Evolutionary conservation across 1,140 invertebrate species (phyloP).

Genomic region (Lethocerus indicus): DNA sequence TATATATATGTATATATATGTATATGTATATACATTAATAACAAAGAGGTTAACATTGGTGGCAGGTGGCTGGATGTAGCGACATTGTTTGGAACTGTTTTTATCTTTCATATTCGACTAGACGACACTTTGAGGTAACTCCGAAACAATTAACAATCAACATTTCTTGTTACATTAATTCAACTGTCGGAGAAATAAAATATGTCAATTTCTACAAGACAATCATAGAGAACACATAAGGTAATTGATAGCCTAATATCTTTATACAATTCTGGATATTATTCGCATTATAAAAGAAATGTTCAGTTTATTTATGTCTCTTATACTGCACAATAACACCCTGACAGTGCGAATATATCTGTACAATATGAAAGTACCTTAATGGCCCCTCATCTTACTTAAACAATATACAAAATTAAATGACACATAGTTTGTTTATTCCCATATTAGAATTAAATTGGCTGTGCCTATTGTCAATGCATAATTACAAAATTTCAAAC

Average conservation of each 20-base stretch:
- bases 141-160: slow-evolving; percentile 4
- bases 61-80: too few species aligned
- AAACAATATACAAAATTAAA: not conserved
- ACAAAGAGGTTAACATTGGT: too few species aligned
- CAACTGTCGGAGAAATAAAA: slow-evolving; percentile 1
- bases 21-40: too few species aligned
- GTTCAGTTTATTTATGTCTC: too few species aligned
- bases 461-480: slow-evolving; percentile 7
- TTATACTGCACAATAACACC: not conserved
- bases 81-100: too few species aligned
- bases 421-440: not conserved
- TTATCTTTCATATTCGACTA: too few species aligned
- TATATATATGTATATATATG: too few species aligned
- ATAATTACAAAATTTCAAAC: slow-evolving; percentile 3
- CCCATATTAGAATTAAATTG: not conserved
- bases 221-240: too few species aligned
- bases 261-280: not conserved
- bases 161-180: not conserved
- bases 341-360: not conserved
- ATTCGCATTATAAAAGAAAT: not conserved
- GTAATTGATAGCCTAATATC: not conserved
- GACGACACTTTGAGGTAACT: too few species aligned
- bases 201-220: not conserved
- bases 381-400: not conserved
- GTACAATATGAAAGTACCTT: slow-evolving; percentile 1